phyloP scores from a whole-genome alignment of 2,797 vertebrate species.

The Myotis findleyi region DNA sequence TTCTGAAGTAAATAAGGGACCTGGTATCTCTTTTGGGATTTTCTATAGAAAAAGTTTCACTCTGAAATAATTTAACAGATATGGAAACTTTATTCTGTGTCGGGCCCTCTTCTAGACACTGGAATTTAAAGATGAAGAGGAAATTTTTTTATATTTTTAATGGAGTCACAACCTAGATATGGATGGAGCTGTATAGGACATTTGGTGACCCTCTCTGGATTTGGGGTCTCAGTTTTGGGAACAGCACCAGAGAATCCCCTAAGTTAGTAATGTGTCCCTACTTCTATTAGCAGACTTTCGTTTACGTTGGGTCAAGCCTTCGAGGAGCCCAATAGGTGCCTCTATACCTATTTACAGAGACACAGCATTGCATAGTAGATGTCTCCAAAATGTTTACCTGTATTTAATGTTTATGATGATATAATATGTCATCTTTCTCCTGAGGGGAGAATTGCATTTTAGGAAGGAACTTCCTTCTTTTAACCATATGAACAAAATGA shows the following conservation, averaged over 20 bases:
- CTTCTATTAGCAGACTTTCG: neutral
- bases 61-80: neutral
- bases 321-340: neutral
- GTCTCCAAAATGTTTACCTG: neutral
- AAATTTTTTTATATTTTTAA: neutral
- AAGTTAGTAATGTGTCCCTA: neutral
- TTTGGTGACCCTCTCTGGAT: neutral
- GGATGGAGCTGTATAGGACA: accelerated
- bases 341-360: neutral
- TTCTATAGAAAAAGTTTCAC: neutral
- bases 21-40: neutral
- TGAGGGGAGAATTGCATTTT: neutral
- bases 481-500: neutral
- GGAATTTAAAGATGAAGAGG: neutral
- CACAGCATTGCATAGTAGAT: neutral
- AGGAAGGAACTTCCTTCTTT: neutral
- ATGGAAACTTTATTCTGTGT: neutral
- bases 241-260: neutral
- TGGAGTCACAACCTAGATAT: neutral
- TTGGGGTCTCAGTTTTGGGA: neutral
- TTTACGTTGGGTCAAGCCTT: neutral
- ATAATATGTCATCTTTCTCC: neutral
- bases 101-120: neutral
- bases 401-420: neutral
- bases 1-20: neutral